Conservation (phyloP, 2,113 vertebrate species). For the Lagopus muta region DNA sequence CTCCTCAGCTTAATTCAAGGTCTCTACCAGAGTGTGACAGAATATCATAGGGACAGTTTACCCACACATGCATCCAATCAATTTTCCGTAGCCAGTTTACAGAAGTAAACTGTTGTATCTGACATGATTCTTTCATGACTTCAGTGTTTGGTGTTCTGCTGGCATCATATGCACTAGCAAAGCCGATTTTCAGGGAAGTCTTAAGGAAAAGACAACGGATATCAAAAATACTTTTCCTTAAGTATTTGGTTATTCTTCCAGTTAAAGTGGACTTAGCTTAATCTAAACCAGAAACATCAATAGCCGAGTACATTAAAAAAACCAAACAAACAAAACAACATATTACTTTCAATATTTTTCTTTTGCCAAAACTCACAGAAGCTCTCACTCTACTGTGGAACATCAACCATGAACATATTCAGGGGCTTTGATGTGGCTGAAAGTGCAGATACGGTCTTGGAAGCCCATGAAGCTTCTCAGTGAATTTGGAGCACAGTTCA, state of each 20-base stretch:
- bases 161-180: background rate
- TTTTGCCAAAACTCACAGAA: background rate
- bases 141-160: background rate
- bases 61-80: fast-evolving
- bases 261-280: background rate
- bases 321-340: too few species aligned
- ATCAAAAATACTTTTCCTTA: background rate
- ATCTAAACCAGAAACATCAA: background rate
- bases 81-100: background rate
- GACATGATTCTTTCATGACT: background rate
- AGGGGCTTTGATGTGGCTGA: background rate
- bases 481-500: background rate
- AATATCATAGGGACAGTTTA: background rate
- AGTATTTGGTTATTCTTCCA: background rate
- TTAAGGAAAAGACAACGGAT: background rate
- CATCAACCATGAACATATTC: background rate
- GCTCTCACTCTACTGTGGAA: background rate
- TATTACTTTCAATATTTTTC: background rate
- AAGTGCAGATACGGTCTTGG: background rate
- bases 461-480: background rate
- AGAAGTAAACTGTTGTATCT: background rate
- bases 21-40: background rate
- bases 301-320: background rate
- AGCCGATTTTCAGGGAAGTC: background rate
- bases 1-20: background rate